Evolutionary conservation across 92 coral and sea anemone genomes (phyloP).

Genomic region (Phenganax subtilis): DNA sequence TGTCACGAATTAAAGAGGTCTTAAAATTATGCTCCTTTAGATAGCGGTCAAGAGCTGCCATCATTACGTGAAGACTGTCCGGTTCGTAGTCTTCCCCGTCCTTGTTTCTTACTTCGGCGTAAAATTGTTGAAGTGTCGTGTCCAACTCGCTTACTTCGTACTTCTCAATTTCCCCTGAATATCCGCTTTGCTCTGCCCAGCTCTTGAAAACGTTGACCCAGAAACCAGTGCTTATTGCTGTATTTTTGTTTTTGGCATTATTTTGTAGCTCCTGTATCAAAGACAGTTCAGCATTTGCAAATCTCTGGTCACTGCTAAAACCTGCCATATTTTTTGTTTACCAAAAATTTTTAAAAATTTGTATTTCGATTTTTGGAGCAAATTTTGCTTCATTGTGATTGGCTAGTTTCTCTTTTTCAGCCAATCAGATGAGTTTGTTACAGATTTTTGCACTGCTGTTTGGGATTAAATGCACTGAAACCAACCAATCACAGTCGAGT

Average conservation of each 20-base stretch:
- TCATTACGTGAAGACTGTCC: constrained; percentile 24
- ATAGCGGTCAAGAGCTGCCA: constrained; percentile 34
- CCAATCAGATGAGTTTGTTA: too few species aligned
- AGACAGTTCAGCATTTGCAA: constrained; percentile 15
- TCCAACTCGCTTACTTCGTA: constrained; percentile 44
- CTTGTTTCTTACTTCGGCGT: constrained; percentile 41
- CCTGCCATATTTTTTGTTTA: not conserved
- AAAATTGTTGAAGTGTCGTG: constrained; percentile 43
- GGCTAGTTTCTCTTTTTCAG: too few species aligned
- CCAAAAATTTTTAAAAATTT: not conserved
- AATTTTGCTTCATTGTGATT: too few species aligned
- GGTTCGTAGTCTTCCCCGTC: constrained; percentile 42
- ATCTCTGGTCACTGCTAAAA: constrained; percentile 21
- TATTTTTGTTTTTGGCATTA: constrained; percentile 39
- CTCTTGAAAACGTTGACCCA: constrained; percentile 37
- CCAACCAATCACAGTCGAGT: too few species aligned
- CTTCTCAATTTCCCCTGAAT: constrained; percentile 35
- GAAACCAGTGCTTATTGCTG: constrained; percentile 41
- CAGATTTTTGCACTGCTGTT: too few species aligned
- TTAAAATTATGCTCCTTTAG: constrained; percentile 26
- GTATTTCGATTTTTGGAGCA: too few species aligned
- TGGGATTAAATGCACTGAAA: too few species aligned
- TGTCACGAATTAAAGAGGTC: constrained; percentile 44
- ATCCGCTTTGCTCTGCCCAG: constrained; percentile 40
- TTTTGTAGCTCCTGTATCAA: constrained; percentile 31